Base-by-base conservation (phyloP, 2,113 vertebrate species). In the Osmerus eperlanus region DNA sequence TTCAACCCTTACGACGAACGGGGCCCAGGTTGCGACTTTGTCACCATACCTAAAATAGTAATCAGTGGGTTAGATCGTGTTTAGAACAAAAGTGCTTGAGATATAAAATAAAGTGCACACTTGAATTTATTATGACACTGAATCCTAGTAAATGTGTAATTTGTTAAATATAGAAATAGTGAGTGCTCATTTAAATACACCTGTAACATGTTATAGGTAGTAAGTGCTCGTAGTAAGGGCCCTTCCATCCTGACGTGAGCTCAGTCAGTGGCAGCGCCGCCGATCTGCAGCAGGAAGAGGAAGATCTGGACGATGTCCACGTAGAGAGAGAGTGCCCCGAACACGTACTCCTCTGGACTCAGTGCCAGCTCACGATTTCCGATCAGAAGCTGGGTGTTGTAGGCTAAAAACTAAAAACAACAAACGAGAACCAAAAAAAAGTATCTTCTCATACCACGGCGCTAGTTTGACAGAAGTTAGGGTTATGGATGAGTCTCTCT, bases 261-360 rank as follows among this genome's bases (percentile, higher is more conserved):
- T 80, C 21, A 91, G 6, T 91, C 89, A 0, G 82, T 80, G 2
- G 79, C 83, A 8, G 76, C 68, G 56, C 97, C 95, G 3, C 94
- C 77, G 2, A 98, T 72, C 89, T 97, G 94, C 74, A 98, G 89
- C 65, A 98, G 85, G 82, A 95, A 95, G 66, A 94, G 92, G 77
- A 99, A 99, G 86, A 99, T 98, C 78, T 98, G 93, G 72, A 97
- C 62, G 0, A 99, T 95, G 73, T 99, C 95, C 0, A 94, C 93
- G 86, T 98, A 98, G 81, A 98, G 95, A 56, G 94, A 94, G 51
- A 99, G 91, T 0, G 97, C 96, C 0, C 95, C 96, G 0, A 92
- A 98, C 78, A 99, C 15, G 5, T 99, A 97, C 68, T 99, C 97
- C 85, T 99, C 97, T 0, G 97, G 96, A 79, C 93, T 95, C 80